Base-by-base conservation (phyloP, 2,113 vertebrate genomes). In the Megaleporinus macrocephalus region DNA sequence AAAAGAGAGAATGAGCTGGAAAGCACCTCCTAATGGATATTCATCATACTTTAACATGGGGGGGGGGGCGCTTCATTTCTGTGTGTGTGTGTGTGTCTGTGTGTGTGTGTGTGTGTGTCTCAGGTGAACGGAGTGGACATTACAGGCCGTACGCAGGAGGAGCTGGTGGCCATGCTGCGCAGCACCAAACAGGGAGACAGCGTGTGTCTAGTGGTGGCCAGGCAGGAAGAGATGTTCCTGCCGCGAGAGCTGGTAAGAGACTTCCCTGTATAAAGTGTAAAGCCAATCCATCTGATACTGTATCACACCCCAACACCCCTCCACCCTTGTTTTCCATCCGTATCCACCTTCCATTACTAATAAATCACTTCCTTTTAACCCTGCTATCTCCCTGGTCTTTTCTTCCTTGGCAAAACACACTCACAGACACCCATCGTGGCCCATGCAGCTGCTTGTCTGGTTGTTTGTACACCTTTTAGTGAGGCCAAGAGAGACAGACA, bases 91-190 rank as follows among this genome's bases (percentile, higher is more conserved):
- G 36, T 3, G 27, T 83, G 44, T 78, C 29, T 71, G 47, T 18
- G 3, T 72, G 9, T 11, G 1, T 15, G 66, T 5, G 27, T 84
- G 73, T 80, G 63, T 82, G 26, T 59, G 29, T 57, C 47, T 69
- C 63, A 99, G 98, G 97, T 99, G 51, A 99, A 99, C 18, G 96
- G 97, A 26, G 91, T 93, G 87, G 97, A 98, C 76, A 94, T 98
- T 88, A 92, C 93, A 0, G 95, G 97, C 2, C 93, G 94, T 76
- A 96, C 95, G 9, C 98, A 99, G 79, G 98, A 99, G 63, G 98
- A 99, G 83, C 88, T 99, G 1, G 98, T 99, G 72, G 95, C 94
- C 76, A 96, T 97, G 95, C 90, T 99, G 79, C 96, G 98, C 77
- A 95, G 98, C 89, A 99, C 98, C 2, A 96, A 95, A 36, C 97